phyloP scores from a whole-genome alignment of 2,113 vertebrate genomes.

The Nicator chloris region DNA sequence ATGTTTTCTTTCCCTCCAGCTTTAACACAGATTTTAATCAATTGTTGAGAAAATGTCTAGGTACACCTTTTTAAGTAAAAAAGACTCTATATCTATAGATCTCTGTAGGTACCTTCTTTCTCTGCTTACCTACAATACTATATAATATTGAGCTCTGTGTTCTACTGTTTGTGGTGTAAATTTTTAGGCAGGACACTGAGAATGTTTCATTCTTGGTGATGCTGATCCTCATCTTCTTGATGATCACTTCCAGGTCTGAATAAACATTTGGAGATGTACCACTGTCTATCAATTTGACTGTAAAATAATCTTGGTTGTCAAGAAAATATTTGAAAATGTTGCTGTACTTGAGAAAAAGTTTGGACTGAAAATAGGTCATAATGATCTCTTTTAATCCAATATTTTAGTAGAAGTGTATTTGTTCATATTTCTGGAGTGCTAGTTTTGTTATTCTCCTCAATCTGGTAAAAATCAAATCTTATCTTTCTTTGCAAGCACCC shows the following conservation, averaged over 20 bases:
- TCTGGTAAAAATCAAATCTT: neutral
- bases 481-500: neutral
- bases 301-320: neutral
- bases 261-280: neutral
- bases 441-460: neutral
- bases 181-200: neutral
- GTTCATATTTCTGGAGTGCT: neutral
- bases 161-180: neutral
- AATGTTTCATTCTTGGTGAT: neutral
- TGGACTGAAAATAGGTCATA: neutral
- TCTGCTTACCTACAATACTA: neutral
- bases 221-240: neutral
- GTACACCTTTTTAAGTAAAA: neutral
- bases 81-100: neutral
- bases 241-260: neutral
- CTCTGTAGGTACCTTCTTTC: neutral
- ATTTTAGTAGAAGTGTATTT: neutral
- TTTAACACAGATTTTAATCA: neutral
- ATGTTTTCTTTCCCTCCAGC: neutral
- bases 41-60: neutral
- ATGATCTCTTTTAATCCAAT: neutral
- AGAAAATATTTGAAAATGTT: neutral
- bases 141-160: neutral
- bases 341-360: neutral
- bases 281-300: neutral